phyloP scores from a whole-genome alignment of 2,888 invertebrate genomes.

The Latrodectus elegans region DNA sequence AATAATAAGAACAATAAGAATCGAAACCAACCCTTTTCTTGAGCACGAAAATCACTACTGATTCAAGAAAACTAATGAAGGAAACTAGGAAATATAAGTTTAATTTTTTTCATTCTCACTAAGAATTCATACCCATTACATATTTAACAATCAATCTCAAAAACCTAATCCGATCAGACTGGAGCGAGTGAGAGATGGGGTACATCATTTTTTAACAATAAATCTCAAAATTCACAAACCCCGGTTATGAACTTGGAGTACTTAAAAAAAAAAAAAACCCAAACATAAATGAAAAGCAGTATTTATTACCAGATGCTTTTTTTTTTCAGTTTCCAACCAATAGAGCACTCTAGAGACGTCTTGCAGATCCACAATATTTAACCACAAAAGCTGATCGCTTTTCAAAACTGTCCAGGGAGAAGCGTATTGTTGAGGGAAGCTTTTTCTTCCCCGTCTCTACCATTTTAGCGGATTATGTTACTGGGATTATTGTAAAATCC shows the following conservation, averaged over 20 bases:
- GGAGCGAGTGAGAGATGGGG: slow-evolving; percentile 7
- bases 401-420: slow-evolving; percentile 11
- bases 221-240: slow-evolving; percentile 29
- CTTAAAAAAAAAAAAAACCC: not conserved
- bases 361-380: slow-evolving; percentile 45
- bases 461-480: slow-evolving; percentile 43
- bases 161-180: slow-evolving; percentile 38
- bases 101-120: too few relatives aligned
- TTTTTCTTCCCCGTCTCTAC: not conserved
- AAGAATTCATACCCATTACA: too few relatives aligned
- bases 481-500: slow-evolving; percentile 55
- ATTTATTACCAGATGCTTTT: not conserved
- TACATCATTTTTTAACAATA: slow-evolving; percentile 33
- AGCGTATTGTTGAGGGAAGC: slow-evolving; percentile 41
- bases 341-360: slow-evolving; percentile 34
- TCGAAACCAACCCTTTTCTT: too few relatives aligned
- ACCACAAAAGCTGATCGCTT: slow-evolving; percentile 36
- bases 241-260: not conserved
- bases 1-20: too few relatives aligned
- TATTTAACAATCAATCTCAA: not conserved
- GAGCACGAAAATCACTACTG: too few relatives aligned
- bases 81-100: too few relatives aligned
- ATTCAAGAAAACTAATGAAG: too few relatives aligned
- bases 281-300: slow-evolving; percentile 13
- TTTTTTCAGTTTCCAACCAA: not conserved